Conservation (phyloP, 2,113 vertebrate species). For the Nipponia nippon region DNA sequence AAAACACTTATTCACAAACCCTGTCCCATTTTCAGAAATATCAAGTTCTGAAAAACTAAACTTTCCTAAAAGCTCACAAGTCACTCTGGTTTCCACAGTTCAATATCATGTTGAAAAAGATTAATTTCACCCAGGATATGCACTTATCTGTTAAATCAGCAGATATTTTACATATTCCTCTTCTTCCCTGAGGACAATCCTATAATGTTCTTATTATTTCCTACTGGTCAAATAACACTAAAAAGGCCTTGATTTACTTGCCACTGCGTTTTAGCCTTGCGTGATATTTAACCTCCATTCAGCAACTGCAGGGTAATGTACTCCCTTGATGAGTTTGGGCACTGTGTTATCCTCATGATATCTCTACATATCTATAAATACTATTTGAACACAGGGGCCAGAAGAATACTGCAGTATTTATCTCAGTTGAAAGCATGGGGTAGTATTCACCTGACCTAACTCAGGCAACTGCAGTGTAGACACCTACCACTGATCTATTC, state of each 20-base stretch:
- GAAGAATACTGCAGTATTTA: neutral
- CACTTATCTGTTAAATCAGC: neutral
- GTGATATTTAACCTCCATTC: neutral
- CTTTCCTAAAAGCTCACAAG: neutral
- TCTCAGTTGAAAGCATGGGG: neutral
- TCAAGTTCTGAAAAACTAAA: neutral
- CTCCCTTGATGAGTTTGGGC: accelerated
- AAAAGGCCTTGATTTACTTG: neutral
- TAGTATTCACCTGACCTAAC: neutral
- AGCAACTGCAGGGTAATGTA: neutral
- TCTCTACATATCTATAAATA: neutral
- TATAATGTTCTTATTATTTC: neutral
- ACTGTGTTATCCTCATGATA: neutral
- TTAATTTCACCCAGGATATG: neutral
- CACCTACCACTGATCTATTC: neutral
- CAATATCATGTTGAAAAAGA: neutral
- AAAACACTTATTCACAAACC: neutral
- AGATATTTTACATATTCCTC: neutral
- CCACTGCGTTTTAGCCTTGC: neutral
- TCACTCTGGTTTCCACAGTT: neutral
- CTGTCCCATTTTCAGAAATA: neutral
- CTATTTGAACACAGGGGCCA: neutral
- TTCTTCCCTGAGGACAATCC: neutral
- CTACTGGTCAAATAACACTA: neutral
- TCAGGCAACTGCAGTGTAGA: neutral